These are phyloP conservation scores for Cyprinella venusta DNA, from an alignment of 2,797 vertebrate species.

Conservation along the genomic window DNA sequence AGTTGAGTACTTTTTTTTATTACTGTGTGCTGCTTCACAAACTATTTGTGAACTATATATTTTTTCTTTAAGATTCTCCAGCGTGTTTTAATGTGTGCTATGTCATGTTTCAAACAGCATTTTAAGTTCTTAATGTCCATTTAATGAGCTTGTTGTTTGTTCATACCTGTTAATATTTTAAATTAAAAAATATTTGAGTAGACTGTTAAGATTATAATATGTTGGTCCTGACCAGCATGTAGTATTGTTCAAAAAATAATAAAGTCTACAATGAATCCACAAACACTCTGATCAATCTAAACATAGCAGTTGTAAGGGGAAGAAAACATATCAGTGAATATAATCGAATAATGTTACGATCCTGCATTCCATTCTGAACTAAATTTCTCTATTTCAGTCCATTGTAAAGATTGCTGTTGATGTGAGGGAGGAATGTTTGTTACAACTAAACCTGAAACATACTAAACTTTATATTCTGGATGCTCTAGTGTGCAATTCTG, in stretches of 20 bases:
- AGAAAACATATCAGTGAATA: not conserved
- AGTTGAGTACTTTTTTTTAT: conserved; percentile 8
- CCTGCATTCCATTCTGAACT: not conserved
- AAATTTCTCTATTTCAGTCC: not conserved
- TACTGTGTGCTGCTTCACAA: not conserved
- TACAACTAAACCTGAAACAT: conserved; percentile 4
- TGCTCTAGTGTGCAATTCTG: not conserved
- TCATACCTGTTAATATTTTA: conserved; percentile 2
- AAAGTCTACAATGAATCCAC: not conserved
- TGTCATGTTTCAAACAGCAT: not conserved
- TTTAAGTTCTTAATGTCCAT: not conserved
- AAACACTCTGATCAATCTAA: not conserved
- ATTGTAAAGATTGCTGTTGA: not conserved
- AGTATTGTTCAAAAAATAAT: not conserved
- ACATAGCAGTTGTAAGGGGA: not conserved
- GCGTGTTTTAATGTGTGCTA: conserved; percentile 13
- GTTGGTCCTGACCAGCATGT: not conserved
- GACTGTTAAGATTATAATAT: not conserved
- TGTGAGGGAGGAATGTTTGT: not conserved
- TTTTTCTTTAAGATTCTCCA: conserved; percentile 15
- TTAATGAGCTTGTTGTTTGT: not conserved
- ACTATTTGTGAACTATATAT: conserved; percentile 19
- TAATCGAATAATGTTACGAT: not conserved
- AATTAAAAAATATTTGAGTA: not conserved
- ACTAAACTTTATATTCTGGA: not conserved